Base-by-base conservation (phyloP, 2,888 invertebrate genomes). In the Horisme vitalbata region DNA sequence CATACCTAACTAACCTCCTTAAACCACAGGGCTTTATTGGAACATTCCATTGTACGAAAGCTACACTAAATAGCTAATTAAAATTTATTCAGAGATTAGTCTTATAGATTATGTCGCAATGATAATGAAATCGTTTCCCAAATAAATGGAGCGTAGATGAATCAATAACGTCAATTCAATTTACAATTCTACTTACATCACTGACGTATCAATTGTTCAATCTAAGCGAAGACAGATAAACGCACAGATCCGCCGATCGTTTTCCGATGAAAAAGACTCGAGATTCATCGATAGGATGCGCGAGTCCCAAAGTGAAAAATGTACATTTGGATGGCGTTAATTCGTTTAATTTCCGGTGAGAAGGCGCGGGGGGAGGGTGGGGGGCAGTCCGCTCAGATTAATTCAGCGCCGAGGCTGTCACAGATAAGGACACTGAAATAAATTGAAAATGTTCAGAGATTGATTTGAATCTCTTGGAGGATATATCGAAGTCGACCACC, bases 311-410 rank as follows among this genome's bases (percentile, higher is more conserved):
- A 87, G 88, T 89, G 89, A 89, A 89, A 89, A 89, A 89, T 89
- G 88, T 87, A 88, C 89, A 85, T 89, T 89, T 86, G 87, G 89
- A 89, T 84, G 84, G 88, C 87, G 88, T 89, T 90, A 90, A 90
- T 90, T 90, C 90, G 88, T 88, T 90, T 90, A 90, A 90, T 90
- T 90, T 90, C 90, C 90, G 90, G 88, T 82, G 83, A 79, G 72
- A 69, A 57, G 57, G 59, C 70, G 67, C 41, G 59, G 47, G 65
- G 49, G 65, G 61, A 59, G 65, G n/a, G n/a, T n/a, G 49, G 59
- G 59, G 69, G 62, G 71, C 61, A 71, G 83, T 79, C 78, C 80
- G 83, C 73, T 79, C 86, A 88, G 89, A 89, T 89, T 89, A 89
- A 89, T 89, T 88, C 89, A 84, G 79, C 79, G 76, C 83, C 79